Evolutionary conservation across 2,888 invertebrate species (phyloP), one percentile per base, ranked within the genome.

Genomic region (Rhorus exstirpatorius): DNA sequence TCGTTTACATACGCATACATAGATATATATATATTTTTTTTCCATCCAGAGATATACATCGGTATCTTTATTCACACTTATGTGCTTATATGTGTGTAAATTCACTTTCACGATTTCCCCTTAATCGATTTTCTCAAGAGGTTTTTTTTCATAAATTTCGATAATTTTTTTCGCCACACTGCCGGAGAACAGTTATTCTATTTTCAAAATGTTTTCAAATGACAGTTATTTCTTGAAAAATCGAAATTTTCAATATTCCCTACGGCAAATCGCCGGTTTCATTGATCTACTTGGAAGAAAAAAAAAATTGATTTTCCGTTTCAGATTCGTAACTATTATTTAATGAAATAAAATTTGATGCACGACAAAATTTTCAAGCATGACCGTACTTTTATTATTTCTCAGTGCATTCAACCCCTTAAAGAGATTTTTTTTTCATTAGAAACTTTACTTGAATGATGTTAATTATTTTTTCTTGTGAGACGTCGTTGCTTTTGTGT

Each of bases 1-100:
- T 65, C 51, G 65, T 71, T 19, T 26, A 17, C 21, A 21, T 14
- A 63, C 53, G 21, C 68, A 41, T 19, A 49, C 46, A 8, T 14
- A 26, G 10, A 21, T 38, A 4, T 14, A 24, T 21, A 21, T 38
- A 4, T 14, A 24, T 3, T 8, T 24, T 63, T 12, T 44, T 44
- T 17, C 3, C 8, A 49, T 49, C 14, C 53, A 21, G 1, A 8
- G 8, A 46, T 3, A 26, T 26, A 49, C 3, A 49, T 7, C 2
- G 12, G 1, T 6, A 17, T 17, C 3, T 31, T 38, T 53, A 35
- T 26, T 14, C 65, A 21, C 12, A 1, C 1, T 24, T 24, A 12
- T 6, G 10, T 6, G 1, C 21, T 14, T 46, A 21, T 24, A 19
- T n/a, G 24, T 14, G 10, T n/a, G 8, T 26, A 14, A 44, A 63